phyloP scores from a whole-genome alignment of 2,113 vertebrate species.

The Siniperca chuatsi region DNA sequence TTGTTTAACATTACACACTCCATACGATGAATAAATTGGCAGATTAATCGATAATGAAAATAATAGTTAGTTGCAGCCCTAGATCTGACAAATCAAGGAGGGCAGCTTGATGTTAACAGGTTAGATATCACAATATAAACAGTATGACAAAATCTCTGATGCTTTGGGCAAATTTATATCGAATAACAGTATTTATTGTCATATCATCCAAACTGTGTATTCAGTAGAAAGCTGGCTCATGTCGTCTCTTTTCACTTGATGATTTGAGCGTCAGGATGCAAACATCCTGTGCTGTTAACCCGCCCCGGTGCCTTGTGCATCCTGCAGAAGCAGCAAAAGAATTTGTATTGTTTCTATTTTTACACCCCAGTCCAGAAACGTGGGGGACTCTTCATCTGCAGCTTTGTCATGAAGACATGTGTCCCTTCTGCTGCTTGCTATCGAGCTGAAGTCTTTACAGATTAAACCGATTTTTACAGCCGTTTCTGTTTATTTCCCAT shows the following conservation, averaged over 20 bases:
- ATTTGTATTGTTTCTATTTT: conserved; percentile 60
- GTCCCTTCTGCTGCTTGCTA: neutral
- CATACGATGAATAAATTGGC: neutral
- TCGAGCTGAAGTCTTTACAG: neutral
- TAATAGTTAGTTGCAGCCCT: neutral
- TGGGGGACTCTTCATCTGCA: neutral
- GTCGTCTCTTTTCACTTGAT: neutral
- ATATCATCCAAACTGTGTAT: fast-evolving
- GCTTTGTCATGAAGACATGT: neutral
- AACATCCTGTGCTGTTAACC: conserved; percentile 65
- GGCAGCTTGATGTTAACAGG: neutral
- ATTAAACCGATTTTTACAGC: neutral
- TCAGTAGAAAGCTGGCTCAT: neutral
- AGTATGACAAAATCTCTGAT: neutral
- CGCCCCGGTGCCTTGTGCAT: conserved; percentile 39
- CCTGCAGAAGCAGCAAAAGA: conserved; percentile 50
- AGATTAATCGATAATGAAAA: too few relatives aligned
- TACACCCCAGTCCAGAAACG: neutral
- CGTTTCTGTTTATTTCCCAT: neutral
- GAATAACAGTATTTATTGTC: neutral
- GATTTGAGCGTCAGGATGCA: conserved; percentile 57
- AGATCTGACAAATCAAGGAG: neutral
- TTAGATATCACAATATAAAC: neutral
- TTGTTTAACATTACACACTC: neutral
- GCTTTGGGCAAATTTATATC: neutral